Evolutionary conservation across 2,888 invertebrate species (phyloP).

Genomic region (Harpagoxenus sublaevis): DNA sequence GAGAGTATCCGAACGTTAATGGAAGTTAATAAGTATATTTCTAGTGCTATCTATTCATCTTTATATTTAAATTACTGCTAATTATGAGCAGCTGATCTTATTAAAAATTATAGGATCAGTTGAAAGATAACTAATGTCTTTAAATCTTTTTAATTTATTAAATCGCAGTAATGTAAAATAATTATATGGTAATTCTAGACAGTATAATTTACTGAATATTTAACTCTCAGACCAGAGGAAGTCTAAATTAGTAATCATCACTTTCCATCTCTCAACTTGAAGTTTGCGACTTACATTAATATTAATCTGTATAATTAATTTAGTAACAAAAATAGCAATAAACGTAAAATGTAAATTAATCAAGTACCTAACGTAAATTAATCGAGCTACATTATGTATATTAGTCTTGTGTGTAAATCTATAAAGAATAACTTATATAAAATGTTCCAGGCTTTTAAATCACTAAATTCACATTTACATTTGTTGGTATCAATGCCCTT

Average conservation of each 20-base stretch:
- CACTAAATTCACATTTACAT: neutral
- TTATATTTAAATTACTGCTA: neutral
- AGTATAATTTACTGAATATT: neutral
- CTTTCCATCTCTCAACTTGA: neutral
- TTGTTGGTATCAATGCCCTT: neutral
- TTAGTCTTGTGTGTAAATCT: neutral
- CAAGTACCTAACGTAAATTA: neutral
- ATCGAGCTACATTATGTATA: neutral
- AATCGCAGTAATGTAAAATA: neutral
- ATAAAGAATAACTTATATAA: neutral
- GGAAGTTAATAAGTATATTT: neutral
- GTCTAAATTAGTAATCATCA: neutral
- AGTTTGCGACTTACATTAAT: neutral
- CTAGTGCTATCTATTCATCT: neutral
- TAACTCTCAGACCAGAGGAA: neutral
- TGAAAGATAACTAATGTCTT: neutral
- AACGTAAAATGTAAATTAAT: neutral
- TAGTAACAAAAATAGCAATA: neutral
- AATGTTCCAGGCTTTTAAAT: neutral
- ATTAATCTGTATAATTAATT: neutral
- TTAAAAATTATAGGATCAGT: neutral
- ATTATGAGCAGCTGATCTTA: neutral
- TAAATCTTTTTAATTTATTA: neutral
- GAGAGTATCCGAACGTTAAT: neutral
- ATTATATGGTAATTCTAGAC: neutral